Evolutionary conservation across 2,797 vertebrate genomes (phyloP), one percentile per base, ranked within the genome.

Genomic region (Antennarius maculatus): DNA sequence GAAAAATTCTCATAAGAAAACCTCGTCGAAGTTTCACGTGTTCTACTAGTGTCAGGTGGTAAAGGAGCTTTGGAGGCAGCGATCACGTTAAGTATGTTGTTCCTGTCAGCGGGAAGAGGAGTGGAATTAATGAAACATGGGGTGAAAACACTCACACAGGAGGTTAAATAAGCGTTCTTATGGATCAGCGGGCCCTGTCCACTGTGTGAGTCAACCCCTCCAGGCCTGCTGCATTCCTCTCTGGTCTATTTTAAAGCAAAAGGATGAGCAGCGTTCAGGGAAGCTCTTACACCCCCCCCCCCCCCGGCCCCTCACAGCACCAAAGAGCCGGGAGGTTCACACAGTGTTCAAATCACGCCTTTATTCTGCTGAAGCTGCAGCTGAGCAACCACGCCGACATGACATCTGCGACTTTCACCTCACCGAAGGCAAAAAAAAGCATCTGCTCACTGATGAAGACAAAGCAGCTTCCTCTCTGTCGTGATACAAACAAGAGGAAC

Each of bases 221-320:
- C 43, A 72, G 80, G 83, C 81, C 69, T 50, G 50, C 85, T 45
- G 42, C 91, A 93, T 93, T 93, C 91, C 89, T 86, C 86, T 74
- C 72, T 61, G 75, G 90, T 88, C 89, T 89, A 92, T 90, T 92
- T 94, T 90, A 92, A 89, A 90, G 86, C 69, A 74, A 86, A 87
- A 85, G 82, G 89, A 91, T 84, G 83, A 91, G 80, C 78, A 83
- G 78, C 61, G 59, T 76, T 82, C 41, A 67, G 71, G 37, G 54
- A 61, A 69, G 46, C 62, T 72, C 23, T 23, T 23, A 69, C 63
- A 52, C 68, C 83, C 85, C 84, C 83, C 74, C 81, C 85, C 76
- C 76, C 53, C 65, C 31, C 31, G 5, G 5, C 31, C 31, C 5
- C 5, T 34, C 31, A 34, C 31, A 34, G 31, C 29, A 60, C 65